These are phyloP conservation scores for Drosophila setifemur DNA, from an alignment of 1,140 invertebrate genomes.

Conservation along the genomic window DNA sequence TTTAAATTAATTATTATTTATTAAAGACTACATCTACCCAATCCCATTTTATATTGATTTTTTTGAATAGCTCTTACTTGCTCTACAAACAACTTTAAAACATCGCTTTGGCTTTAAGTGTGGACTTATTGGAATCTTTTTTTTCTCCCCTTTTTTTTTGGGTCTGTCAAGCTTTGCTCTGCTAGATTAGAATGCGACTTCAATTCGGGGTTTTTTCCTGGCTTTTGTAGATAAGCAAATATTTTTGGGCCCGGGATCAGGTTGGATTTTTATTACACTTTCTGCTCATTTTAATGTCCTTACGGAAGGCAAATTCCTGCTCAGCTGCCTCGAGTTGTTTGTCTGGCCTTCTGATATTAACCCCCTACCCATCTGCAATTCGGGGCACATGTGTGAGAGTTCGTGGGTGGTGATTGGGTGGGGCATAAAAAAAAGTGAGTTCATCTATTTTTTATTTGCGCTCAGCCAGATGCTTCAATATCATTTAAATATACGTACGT, in stretches of 20 bases:
- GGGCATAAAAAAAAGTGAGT: slow-evolving; percentile 36
- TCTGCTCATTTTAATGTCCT: slow-evolving; percentile 68
- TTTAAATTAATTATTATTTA: no score
- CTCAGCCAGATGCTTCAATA: slow-evolving; percentile 49
- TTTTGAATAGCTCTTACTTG: background rate
- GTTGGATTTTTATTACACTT: slow-evolving; percentile 64
- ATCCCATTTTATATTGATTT: background rate
- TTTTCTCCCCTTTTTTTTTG: background rate
- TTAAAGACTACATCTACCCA: background rate
- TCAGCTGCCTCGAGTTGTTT: slow-evolving; percentile 53
- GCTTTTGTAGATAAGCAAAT: slow-evolving; percentile 39
- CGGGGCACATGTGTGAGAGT: background rate
- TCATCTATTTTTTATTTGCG: slow-evolving; percentile 72
- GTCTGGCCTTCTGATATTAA: slow-evolving; percentile 8
- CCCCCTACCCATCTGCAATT: background rate
- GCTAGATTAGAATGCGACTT: slow-evolving; percentile 45
- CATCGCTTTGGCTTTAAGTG: background rate
- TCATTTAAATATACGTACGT: slow-evolving; percentile 17
- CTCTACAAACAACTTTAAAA: slow-evolving; percentile 12
- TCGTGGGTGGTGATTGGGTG: background rate
- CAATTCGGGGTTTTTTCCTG: slow-evolving; percentile 24
- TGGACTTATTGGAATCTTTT: background rate
- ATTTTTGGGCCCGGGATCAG: slow-evolving; percentile 29
- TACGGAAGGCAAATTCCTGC: background rate
- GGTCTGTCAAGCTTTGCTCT: background rate